Evolutionary conservation across 2,113 vertebrate species (phyloP), one percentile per base, ranked within the genome.

Genomic region (Sorex fumeus): DNA sequence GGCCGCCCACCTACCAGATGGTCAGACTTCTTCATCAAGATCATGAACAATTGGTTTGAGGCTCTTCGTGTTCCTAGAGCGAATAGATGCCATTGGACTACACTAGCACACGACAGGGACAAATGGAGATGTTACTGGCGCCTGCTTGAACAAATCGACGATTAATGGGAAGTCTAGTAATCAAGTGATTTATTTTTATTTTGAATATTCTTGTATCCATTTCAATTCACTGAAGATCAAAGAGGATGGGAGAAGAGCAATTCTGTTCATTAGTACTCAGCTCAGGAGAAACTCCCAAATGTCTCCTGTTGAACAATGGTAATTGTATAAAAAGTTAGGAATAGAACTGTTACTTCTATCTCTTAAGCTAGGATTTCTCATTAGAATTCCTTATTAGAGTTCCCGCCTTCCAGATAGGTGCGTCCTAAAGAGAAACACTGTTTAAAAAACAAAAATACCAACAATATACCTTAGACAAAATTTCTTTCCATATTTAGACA

Each of bases 391-490:
- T 23, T 7, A 60, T 60, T 60, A 19, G 8, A 8, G 53, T 81
- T 90, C 40, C 53, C 84, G 28, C 30, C 8, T 72, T 60, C 47
- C 13, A 53, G 34, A 45, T 36, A 45, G 32, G 30, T 36, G 66
- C 12, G 75, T 87, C 43, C 43, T 71, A 28, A 94, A 83, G 32
- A 87, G 18, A 88, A 84, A 40, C 25, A 80, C 2, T 45, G 11
- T 81, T 74, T 83, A 12, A 74, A 21, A 79, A 90, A 81, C 57
- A 85, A 84, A 78, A 60, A 86, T 4, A 30, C 4, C 43, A 30
- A 67, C 18, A 67, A 69, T 7, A 91, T 50, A 19, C 16, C 9
- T 32, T 19, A 81, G 6, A 62, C 16, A 47, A 32, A 1, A 60
- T 53, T 87, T 80, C 30, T 71, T 34, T 84, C 8, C n/a, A 28